phyloP scores from a whole-genome alignment of 1,140 invertebrate genomes.

The Leptonema lineaticorne region DNA sequence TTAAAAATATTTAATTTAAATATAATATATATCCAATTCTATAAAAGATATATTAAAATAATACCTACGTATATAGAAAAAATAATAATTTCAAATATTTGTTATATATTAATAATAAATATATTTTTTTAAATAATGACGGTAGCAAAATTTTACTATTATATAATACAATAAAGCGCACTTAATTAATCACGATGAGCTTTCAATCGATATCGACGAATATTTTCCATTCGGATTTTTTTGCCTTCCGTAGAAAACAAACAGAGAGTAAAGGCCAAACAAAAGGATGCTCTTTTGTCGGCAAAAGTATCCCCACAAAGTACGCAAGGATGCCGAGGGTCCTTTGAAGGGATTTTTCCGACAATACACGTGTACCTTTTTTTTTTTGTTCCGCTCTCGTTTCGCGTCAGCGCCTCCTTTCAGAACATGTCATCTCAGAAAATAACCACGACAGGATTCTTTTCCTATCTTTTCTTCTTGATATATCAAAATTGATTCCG shows the following conservation, averaged over 20 bases:
- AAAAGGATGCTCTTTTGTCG: not conserved
- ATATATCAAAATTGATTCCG: not conserved
- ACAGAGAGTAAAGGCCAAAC: not conserved
- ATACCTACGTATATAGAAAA: too few relatives aligned
- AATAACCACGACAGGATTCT: not conserved
- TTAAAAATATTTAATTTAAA: too few relatives aligned
- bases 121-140: too few relatives aligned
- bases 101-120: too few relatives aligned
- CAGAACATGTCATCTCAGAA: not conserved
- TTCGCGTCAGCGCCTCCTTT: constrained; percentile 23
- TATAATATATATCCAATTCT: too few relatives aligned
- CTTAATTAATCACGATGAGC: too few relatives aligned
- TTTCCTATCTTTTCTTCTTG: not conserved
- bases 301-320: constrained; percentile 4
- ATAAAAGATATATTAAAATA: too few relatives aligned
- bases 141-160: too few relatives aligned
- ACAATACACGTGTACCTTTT: not conserved
- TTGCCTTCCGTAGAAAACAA: not conserved
- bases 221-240: not conserved
- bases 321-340: not conserved
- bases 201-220: not conserved
- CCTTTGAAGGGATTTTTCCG: not conserved
- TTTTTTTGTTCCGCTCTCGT: not conserved
- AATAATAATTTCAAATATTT: too few relatives aligned
- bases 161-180: too few relatives aligned